phyloP scores from a whole-genome alignment of 1,140 invertebrate genomes.

The Drosophila cardini region DNA sequence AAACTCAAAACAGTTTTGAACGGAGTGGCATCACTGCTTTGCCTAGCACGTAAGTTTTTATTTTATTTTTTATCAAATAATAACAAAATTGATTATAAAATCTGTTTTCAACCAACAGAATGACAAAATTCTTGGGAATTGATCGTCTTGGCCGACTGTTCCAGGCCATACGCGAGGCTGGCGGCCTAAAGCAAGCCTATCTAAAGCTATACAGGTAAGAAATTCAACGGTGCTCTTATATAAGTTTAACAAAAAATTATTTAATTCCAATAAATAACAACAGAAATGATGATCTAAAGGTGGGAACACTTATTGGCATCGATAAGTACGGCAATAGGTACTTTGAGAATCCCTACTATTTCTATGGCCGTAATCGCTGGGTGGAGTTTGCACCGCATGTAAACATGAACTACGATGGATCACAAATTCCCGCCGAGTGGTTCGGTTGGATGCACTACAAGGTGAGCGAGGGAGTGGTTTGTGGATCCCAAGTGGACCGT shows the following conservation, averaged over 20 bases:
- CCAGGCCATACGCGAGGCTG: slow-evolving; percentile 90
- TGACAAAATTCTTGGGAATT: slow-evolving; percentile 89
- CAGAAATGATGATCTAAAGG: slow-evolving; percentile 95
- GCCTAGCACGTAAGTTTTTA: slow-evolving; percentile 64
- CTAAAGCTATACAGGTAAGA: slow-evolving; percentile 91
- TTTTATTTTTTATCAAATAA: slow-evolving; percentile 24
- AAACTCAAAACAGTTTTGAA: neutral
- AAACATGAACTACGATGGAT: slow-evolving; percentile 95
- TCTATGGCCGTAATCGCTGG: slow-evolving; percentile 97
- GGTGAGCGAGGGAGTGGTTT: slow-evolving; percentile 38
- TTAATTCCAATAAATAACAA: slow-evolving; percentile 32
- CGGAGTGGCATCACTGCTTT: slow-evolving; percentile 61
- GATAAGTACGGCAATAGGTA: slow-evolving; percentile 99
- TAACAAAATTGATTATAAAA: slow-evolving; percentile 17
- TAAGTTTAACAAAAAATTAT: slow-evolving; percentile 71
- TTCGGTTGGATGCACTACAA: slow-evolving; percentile 94
- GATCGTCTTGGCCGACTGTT: slow-evolving; percentile 90
- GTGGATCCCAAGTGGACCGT: too few species aligned
- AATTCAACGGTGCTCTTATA: slow-evolving; percentile 61
- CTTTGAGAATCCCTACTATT: slow-evolving; percentile 95
- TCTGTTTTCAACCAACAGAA: slow-evolving; percentile 54
- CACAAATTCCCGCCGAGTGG: slow-evolving; percentile 97
- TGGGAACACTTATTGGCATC: slow-evolving; percentile 94
- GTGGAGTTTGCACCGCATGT: slow-evolving; percentile 92
- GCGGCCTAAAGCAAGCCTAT: slow-evolving; percentile 89